Base-by-base conservation (phyloP, 1,140 invertebrate species). In the Atopsyche davidsoni region DNA sequence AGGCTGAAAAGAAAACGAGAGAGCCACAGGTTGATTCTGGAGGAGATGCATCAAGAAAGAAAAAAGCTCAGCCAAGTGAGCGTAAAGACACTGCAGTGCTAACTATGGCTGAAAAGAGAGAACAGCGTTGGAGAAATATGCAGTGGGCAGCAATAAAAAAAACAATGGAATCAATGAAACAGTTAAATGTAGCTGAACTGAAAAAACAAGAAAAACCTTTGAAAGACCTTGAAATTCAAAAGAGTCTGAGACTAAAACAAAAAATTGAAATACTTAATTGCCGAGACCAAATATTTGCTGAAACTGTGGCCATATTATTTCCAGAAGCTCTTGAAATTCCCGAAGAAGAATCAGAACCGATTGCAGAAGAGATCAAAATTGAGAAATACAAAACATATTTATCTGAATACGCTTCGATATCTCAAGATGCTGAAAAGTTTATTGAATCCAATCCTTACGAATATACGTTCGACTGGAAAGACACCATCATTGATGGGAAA, bases 231-330 rank as follows among this genome's bases (percentile, higher is more conserved):
- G 69, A 72, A 62, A 59, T 61, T 14, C 68, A 71, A 40, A 62
- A 67, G 6, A 50, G 68, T 46, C 66, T 67, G 50, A 72, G 70
- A 57, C 64, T 69, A 57, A 64, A 60, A 55, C 60, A 69, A 58
- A 69, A 71, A 67, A 51, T 69, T n/a, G 68, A 72, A 46, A 69
- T 71, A 41, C 68, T 74, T 66, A 70, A 71, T 57, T 67, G 69
- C 50, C 70, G 72, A 46, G 65, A 70, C 45, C 59, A 58, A 21
- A 70, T 74, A 46, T 74, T 74, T 53, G 70, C 71, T 52, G 72
- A 73, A 31, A 67, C 69, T n/a, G 69, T 73, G 21, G 68, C 70
- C 10, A 71, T 74, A 46, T 52, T 70, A 17, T 74, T 72, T 45
- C 72, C 72, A 3, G 72, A 74, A 61, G 69, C 68, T 24, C 63